Percentiles rank a stretch among this genome's conserved stretches.
phyloP scores from a whole-genome alignment of 2,797 vertebrate species.

The Allochrocebus solatus region DNA sequence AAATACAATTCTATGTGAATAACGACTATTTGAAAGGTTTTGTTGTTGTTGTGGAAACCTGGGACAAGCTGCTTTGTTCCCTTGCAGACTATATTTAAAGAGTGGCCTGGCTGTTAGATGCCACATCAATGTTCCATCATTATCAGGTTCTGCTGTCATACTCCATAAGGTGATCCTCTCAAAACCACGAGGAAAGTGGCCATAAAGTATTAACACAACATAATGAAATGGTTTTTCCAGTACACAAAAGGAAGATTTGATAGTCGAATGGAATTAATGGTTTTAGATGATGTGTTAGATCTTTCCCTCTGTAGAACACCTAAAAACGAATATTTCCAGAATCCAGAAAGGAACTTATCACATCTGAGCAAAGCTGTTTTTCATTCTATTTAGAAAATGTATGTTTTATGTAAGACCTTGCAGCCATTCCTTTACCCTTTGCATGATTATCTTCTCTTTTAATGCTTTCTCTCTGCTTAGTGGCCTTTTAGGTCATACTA shows the following conservation, averaged over 20 bases:
- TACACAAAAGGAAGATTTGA: neutral
- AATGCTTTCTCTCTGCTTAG: neutral
- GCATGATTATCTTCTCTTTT: neutral
- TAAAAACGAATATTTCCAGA: neutral
- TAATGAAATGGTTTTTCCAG: neutral
- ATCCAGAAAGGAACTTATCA: neutral
- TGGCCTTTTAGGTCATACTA: neutral
- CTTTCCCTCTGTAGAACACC: neutral
- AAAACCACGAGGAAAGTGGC: neutral
- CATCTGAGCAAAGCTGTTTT: neutral
- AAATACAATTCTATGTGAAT: neutral
- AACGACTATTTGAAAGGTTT: neutral
- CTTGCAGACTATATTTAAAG: neutral
- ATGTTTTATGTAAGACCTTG: neutral
- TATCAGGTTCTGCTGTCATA: neutral
- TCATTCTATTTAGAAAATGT: neutral
- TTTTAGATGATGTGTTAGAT: neutral
- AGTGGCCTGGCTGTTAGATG: neutral
- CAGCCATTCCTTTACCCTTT: neutral
- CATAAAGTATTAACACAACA: neutral
- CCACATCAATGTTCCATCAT: neutral
- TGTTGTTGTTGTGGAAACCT: neutral
- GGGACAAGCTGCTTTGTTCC: conserved; percentile 13
- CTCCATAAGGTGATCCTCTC: neutral
- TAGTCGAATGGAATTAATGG: neutral